Conservation (phyloP, 2,113 vertebrate genomes). For the Entomyzon cyanotis region DNA sequence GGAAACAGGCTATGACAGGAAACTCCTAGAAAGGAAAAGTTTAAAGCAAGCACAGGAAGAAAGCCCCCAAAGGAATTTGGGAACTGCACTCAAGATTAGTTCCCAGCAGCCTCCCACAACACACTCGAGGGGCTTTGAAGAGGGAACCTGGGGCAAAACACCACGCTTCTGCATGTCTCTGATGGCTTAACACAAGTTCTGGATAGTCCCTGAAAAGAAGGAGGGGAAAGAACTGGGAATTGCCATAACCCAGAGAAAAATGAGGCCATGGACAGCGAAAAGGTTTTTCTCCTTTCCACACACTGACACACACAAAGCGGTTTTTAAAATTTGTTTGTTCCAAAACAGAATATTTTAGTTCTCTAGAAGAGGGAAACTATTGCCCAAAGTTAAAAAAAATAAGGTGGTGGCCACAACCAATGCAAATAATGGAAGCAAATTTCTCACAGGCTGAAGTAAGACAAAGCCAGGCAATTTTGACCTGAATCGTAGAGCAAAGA, state of each 20-base stretch:
- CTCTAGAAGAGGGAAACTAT: neutral
- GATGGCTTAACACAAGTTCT: neutral
- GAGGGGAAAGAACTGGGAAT: neutral
- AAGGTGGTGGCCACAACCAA: neutral
- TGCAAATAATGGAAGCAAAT: neutral
- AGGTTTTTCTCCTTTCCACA: neutral
- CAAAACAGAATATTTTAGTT: neutral
- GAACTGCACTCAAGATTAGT: neutral
- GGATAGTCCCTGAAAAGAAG: neutral
- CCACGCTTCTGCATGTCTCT: rapidly evolving
- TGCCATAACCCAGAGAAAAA: neutral
- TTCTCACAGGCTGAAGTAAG: neutral
- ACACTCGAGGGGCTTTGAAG: neutral
- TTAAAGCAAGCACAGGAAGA: neutral
- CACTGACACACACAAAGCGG: rapidly evolving
- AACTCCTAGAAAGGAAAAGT: neutral
- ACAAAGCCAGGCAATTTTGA: slow-evolving; percentile 7
- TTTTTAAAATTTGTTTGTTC: neutral
- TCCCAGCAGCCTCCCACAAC: neutral
- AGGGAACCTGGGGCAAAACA: neutral
- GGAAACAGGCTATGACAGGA: neutral
- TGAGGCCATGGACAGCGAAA: neutral
- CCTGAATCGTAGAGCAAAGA: slow-evolving; percentile 3
- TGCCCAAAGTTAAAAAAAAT: neutral
- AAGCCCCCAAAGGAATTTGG: neutral